A percentile compares a stretch with the other conserved stretches of the same genome.
These are phyloP conservation scores for Clunio marinus DNA, from an alignment of 2,888 invertebrate genomes.

Conservation along the genomic window DNA sequence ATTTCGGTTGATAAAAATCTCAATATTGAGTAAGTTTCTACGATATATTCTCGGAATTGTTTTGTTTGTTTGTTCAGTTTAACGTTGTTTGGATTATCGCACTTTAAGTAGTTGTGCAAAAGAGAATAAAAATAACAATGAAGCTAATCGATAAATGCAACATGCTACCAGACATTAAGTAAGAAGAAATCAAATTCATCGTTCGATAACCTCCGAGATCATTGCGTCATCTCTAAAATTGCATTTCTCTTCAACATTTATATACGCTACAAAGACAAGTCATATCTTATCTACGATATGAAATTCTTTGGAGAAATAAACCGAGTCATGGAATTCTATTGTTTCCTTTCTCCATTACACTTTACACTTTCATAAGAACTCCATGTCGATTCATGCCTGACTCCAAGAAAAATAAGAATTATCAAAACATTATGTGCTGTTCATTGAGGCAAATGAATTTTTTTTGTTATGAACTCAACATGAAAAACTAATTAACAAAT, in stretches of 20 bases:
- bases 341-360: too few relatives aligned
- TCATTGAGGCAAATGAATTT: neutral
- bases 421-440: neutral
- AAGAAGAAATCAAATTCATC: neutral
- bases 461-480: constrained; percentile 1
- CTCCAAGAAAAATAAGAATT: neutral
- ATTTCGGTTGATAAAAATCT: neutral
- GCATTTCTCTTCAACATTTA: neutral
- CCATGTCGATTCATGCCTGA: too few relatives aligned
- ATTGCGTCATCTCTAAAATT: neutral
- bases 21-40: constrained; percentile 5
- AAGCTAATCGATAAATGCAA: neutral
- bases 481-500: constrained; percentile 3
- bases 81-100: too few relatives aligned
- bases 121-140: neutral
- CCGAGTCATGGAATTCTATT: neutral
- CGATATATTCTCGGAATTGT: neutral
- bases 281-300: neutral
- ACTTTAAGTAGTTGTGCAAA: too few relatives aligned
- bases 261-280: neutral
- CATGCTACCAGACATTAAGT: neutral
- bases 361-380: neutral
- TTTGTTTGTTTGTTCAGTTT: neutral
- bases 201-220: neutral
- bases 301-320: neutral